Base-by-base conservation (phyloP, 2,797 vertebrate genomes). In the Pteropus rufus region DNA sequence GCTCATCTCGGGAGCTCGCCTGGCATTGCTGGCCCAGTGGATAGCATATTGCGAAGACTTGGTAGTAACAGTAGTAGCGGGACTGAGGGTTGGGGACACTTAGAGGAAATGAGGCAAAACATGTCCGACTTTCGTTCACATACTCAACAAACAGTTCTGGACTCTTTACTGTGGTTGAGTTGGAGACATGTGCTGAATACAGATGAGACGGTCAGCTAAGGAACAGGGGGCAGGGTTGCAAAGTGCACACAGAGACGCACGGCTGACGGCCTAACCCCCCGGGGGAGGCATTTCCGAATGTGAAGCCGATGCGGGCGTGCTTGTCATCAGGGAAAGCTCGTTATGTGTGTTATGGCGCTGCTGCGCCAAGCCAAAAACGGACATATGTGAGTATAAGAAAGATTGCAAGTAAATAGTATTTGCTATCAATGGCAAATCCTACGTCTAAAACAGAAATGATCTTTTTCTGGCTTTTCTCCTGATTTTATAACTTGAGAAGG, bases 351-450 rank as follows among this genome's bases (percentile, higher is more conserved):
- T 72, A 88, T 19, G 69, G 34, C 26, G 81, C 49, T 90, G 18
- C 67, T 73, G 36, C 60, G 76, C 19, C 52, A 95, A 92, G 7
- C 19, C 64, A 76, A 80, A 72, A 94, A 90, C 23, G 85, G 54
- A 90, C 12, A 69, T 83, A 65, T 15, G n/a, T 19, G 75, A 85
- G 34, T 41, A 19, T 56, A 91, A 34, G 26, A 79, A 92, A 80
- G 92, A 54, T 56, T 89, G n/a, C 34, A 93, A 89, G 52, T 77
- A 90, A 94, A 70, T 85, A 64, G 69, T 89, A 75, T 81, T 85
- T 77, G 41, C 52, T 86, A 65, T 72, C 52, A 60, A 1, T 95
- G 76, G 76, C 52, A 80, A 81, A 76, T 75, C 31, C 52, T 64
- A 19, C 67, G 65, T 92, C 91, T 92, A 34, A 91, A 83, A 84